These are phyloP conservation scores for Ondatra zibethicus DNA, from an alignment of 2,113 vertebrate genomes.

Conservation along the genomic window DNA sequence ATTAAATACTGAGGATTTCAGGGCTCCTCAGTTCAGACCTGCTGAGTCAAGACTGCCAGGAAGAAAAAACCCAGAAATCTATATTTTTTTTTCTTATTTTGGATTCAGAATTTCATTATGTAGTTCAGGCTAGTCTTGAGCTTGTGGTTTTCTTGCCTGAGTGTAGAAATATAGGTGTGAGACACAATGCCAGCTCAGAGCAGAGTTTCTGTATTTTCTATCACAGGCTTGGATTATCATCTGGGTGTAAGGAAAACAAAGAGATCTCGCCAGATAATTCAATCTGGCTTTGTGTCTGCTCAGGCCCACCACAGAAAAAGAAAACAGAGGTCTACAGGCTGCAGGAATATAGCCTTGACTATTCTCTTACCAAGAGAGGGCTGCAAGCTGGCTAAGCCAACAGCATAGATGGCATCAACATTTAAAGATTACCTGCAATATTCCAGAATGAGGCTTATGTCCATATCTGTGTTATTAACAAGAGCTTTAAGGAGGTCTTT, in stretches of 20 bases:
- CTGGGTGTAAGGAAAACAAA: no score
- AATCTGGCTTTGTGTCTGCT: background rate
- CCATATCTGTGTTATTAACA: constrained; percentile 91
- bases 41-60: background rate
- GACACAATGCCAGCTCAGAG: background rate
- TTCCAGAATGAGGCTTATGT: constrained; percentile 90
- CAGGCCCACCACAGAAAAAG: background rate
- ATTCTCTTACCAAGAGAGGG: background rate
- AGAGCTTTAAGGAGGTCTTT: constrained; percentile 91
- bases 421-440: constrained; percentile 92
- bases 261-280: background rate
- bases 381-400: constrained; percentile 76
- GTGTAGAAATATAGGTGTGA: background rate
- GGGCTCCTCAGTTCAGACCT: background rate
- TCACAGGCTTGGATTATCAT: background rate
- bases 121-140: background rate
- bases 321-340: background rate
- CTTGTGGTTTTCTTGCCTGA: background rate
- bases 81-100: background rate
- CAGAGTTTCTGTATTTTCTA: background rate
- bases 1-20: background rate
- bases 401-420: background rate
- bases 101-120: background rate
- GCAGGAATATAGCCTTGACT: background rate
- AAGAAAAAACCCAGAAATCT: background rate